Percentiles rank a stretch among this genome's conserved stretches.
phyloP scores from a whole-genome alignment of 2,113 vertebrate genomes.

The Cairina moschata region DNA sequence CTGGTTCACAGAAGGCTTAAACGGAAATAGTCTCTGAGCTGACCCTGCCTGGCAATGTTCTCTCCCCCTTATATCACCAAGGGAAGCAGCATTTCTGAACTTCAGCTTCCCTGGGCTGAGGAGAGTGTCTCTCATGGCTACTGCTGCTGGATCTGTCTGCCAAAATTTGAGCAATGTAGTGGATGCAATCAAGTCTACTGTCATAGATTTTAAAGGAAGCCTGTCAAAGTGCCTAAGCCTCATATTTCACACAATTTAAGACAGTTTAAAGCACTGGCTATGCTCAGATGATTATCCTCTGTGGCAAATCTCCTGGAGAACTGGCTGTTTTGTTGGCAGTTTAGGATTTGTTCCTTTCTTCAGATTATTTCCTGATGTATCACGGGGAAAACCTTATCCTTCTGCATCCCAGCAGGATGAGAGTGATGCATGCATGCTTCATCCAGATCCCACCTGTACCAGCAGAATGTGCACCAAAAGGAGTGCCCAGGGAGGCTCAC shows the following conservation, averaged over 20 bases:
- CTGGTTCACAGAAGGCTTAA: neutral
- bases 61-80: neutral
- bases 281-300: neutral
- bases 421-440: neutral
- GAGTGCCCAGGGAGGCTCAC: neutral
- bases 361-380: neutral
- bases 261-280: neutral
- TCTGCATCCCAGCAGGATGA: neutral
- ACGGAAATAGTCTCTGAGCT: neutral
- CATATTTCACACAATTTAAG: neutral
- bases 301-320: neutral
- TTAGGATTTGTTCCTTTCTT: constrained; percentile 2
- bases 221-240: constrained; percentile 37
- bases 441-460: neutral
- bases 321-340: neutral
- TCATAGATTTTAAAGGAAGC: constrained; percentile 28
- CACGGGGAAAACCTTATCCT: neutral
- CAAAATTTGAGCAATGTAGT: neutral
- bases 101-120: neutral
- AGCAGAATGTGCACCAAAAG: neutral
- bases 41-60: neutral
- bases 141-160: neutral
- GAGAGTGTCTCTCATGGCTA: neutral
- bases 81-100: neutral
- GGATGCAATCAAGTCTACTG: constrained; percentile 11